These are phyloP conservation scores for Catamblyrhynchus diadema DNA, from an alignment of 2,797 vertebrate species.

Conservation along the genomic window DNA sequence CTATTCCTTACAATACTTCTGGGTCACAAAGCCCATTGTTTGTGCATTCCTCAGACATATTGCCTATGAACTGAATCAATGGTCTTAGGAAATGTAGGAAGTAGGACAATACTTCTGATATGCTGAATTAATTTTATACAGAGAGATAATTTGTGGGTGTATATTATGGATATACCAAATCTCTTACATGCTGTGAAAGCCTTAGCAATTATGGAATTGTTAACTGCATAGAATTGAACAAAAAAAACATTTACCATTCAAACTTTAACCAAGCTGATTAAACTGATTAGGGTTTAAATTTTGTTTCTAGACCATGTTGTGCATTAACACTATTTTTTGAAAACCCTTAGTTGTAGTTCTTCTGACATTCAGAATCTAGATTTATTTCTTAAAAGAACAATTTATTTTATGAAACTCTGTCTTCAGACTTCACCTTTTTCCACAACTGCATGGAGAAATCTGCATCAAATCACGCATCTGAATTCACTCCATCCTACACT, in stretches of 20 bases:
- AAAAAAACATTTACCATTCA: neutral
- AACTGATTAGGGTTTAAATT: neutral
- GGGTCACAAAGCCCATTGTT: neutral
- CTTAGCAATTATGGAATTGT: neutral
- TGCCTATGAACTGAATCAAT: neutral
- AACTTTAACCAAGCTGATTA: neutral
- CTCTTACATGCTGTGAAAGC: neutral
- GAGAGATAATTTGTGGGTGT: neutral
- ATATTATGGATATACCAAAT: neutral
- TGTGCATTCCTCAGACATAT: neutral
- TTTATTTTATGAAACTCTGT: neutral
- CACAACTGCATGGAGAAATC: neutral
- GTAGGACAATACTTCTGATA: neutral
- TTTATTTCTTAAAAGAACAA: neutral
- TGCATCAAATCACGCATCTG: neutral
- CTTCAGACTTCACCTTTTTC: neutral
- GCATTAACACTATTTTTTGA: neutral
- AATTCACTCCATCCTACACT: neutral
- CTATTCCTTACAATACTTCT: neutral
- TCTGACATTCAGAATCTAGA: neutral
- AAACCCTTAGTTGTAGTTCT: neutral
- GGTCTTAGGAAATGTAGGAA: neutral
- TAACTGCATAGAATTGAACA: neutral
- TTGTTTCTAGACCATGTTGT: neutral
- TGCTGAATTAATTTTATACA: neutral